These are phyloP conservation scores for Myoxocephalus aenaeus DNA, from an alignment of 2,797 vertebrate genomes.

Conservation along the genomic window DNA sequence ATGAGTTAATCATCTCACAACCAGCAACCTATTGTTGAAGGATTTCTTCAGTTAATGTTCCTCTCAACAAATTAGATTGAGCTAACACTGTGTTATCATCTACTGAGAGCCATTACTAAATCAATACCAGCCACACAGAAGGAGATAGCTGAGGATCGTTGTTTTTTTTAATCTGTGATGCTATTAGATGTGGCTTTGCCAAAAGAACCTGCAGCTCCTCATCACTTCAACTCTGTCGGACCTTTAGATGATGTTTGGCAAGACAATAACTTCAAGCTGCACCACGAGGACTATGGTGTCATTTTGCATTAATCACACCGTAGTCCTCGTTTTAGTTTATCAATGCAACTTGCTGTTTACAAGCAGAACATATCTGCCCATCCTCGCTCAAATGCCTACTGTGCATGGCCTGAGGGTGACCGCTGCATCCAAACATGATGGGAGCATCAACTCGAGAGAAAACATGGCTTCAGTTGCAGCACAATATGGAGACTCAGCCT, in stretches of 20 bases:
- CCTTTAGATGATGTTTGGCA: background rate
- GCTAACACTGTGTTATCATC: background rate
- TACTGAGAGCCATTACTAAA: background rate
- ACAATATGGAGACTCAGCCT: conserved; percentile 21
- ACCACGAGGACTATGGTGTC: background rate
- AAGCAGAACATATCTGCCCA: background rate
- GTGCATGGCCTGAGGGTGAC: conserved; percentile 9
- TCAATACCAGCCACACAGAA: background rate
- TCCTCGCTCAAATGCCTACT: background rate
- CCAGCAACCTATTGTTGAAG: background rate
- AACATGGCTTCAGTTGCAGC: conserved; percentile 66
- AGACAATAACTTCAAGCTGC: background rate
- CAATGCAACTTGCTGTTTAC: background rate
- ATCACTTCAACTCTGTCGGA: background rate
- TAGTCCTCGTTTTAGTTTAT: background rate
- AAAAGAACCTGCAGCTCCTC: background rate
- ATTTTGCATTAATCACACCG: no score
- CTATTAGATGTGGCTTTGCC: background rate
- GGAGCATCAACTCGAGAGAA: conserved; percentile 36
- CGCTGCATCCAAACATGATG: conserved; percentile 40
- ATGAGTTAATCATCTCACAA: background rate
- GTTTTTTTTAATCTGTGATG: background rate
- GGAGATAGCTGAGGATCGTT: background rate
- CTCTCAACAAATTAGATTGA: background rate
- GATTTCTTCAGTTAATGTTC: background rate